phyloP scores from a whole-genome alignment of 30 jellyfish, hydroid and myxozoan genomes.

The Clytia hemisphaerica region DNA sequence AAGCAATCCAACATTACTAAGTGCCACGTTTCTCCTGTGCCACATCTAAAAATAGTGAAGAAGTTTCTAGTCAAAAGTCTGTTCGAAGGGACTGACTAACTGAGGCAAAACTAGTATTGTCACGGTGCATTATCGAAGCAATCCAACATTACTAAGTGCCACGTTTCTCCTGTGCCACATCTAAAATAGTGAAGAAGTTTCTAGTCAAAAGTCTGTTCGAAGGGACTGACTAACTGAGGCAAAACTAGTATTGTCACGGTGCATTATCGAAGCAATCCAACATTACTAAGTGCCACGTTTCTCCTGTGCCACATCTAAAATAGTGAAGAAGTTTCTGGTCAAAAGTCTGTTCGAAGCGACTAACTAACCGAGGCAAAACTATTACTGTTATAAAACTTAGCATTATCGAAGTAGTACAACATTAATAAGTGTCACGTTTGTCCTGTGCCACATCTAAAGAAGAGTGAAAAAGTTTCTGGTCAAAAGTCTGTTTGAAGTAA shows the following conservation, averaged over 20 bases:
- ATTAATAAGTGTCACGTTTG: conserved; percentile 93
- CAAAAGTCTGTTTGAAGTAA: no score
- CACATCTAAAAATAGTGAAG: conserved; percentile 56
- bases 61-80: no score
- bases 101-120: not conserved
- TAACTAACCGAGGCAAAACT: no score
- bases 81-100: not conserved
- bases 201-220: no score
- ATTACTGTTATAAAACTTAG: conserved; percentile 47
- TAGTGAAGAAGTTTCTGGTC: no score
- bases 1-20: conserved; percentile 85
- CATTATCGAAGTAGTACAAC: conserved; percentile 80
- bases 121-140: conserved; percentile 82
- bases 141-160: conserved; percentile 90
- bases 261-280: conserved; percentile 81
- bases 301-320: conserved; percentile 95
- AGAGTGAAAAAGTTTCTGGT: not conserved
- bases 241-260: conserved; percentile 17
- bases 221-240: not conserved
- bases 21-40: conserved; percentile 99
- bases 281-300: conserved; percentile 96
- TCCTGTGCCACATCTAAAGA: conserved; percentile 93
- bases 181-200: conserved; percentile 30
- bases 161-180: conserved; percentile 98
- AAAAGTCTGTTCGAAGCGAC: no score